These are phyloP conservation scores for Conopomorpha cramerella DNA, from an alignment of 1,140 invertebrate genomes.

Conservation along the genomic window DNA sequence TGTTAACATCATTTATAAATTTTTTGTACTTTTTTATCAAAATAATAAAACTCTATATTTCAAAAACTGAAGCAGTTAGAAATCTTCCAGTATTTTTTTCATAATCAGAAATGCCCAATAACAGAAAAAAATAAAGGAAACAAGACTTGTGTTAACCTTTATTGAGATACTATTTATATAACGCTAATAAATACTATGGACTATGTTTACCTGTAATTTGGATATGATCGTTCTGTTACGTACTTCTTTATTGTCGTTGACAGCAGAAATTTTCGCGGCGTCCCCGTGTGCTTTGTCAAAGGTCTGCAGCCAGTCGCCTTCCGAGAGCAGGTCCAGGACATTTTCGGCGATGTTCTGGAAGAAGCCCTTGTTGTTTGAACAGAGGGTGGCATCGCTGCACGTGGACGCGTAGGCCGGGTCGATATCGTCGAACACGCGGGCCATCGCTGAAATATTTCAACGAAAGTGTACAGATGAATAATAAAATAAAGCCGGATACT, in stretches of 20 bases:
- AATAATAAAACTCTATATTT: too few relatives aligned
- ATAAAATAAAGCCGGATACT: too few relatives aligned
- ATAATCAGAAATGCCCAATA: neutral
- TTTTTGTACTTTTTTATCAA: too few relatives aligned
- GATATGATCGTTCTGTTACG: constrained; percentile 5
- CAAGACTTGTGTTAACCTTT: neutral
- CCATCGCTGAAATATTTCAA: constrained; percentile 20
- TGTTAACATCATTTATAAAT: too few relatives aligned
- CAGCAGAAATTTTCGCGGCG: constrained; percentile 42
- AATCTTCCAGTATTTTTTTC: too few relatives aligned
- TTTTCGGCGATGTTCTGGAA: constrained; percentile 62
- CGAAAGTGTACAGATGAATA: too few relatives aligned
- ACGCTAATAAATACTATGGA: neutral
- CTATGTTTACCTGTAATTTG: neutral
- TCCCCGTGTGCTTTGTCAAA: constrained; percentile 59
- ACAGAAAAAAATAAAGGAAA: neutral
- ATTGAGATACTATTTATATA: neutral
- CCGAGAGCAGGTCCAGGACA: constrained; percentile 39
- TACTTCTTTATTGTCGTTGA: constrained; percentile 57
- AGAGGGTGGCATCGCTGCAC: constrained; percentile 65
- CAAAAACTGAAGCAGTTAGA: too few relatives aligned
- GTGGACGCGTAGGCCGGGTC: constrained; percentile 30
- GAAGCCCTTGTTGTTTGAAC: constrained; percentile 64
- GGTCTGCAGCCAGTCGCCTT: constrained; percentile 52
- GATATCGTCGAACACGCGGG: constrained; percentile 24